Conservation (phyloP, 1,140 invertebrate species). For the Cotesia typhae region DNA sequence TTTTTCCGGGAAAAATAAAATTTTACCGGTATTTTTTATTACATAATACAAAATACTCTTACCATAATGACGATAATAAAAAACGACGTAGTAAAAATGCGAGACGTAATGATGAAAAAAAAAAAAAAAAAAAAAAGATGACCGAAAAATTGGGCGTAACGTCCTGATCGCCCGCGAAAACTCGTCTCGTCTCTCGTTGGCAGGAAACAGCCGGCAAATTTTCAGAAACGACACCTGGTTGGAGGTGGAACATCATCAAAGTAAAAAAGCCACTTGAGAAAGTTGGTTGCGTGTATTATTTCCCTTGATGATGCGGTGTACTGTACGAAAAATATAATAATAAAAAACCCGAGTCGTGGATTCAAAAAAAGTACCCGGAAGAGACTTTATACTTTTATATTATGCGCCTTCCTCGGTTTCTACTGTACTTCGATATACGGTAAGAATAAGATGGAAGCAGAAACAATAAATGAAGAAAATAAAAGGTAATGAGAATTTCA, state of each 20-base stretch:
- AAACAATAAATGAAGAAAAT: too few relatives aligned
- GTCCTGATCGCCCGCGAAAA: not conserved
- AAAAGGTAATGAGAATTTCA: too few relatives aligned
- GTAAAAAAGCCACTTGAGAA: conserved; percentile 8
- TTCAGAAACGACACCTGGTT: conserved; percentile 9
- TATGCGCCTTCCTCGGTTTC: too few relatives aligned
- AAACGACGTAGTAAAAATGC: not conserved
- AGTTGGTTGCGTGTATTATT: conserved; percentile 6
- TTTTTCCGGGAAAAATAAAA: too few relatives aligned
- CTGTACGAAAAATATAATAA: too few relatives aligned
- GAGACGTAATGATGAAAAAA: not conserved
- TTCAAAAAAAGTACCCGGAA: too few relatives aligned
- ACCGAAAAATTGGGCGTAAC: conserved; percentile 6
- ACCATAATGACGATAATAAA: not conserved
- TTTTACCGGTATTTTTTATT: not conserved
- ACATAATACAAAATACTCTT: not conserved
- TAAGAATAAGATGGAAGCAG: too few relatives aligned
- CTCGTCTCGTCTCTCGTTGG: not conserved
- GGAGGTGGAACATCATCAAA: conserved; percentile 8
- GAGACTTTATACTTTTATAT: too few relatives aligned
- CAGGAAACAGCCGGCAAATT: conserved; percentile 13
- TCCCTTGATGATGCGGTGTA: too few relatives aligned
- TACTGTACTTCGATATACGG: too few relatives aligned
- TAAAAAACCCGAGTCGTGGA: too few relatives aligned
- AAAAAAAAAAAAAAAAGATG: not conserved